Percentiles rank a stretch among this genome's conserved stretches.
Evolutionary conservation across 2,888 invertebrate species (phyloP).

Genomic region (Drosophila mercatorum): DNA sequence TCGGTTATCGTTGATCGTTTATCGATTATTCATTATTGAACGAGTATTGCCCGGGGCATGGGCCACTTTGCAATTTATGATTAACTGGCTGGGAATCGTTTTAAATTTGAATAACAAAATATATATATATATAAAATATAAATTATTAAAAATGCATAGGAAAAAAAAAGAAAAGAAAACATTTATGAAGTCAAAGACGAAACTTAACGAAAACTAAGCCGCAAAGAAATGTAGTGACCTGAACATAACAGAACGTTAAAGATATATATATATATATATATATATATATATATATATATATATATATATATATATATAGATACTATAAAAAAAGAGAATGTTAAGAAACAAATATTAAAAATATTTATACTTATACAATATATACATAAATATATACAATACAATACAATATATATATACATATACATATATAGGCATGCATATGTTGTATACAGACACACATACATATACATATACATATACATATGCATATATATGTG

Average conservation of each 20-base stretch:
- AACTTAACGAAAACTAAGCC: slow-evolving; percentile 45
- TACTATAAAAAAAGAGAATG: slow-evolving; percentile 14
- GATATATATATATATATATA: too few relatives aligned
- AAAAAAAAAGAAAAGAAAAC: neutral
- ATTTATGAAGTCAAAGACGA: slow-evolving; percentile 23
- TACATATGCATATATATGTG: slow-evolving; percentile 8
- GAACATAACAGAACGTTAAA: slow-evolving; percentile 41
- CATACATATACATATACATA: neutral
- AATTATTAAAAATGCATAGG: neutral
- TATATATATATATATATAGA: neutral
- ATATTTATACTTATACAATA: slow-evolving; percentile 16
- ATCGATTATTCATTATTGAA: neutral
- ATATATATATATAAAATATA: neutral
- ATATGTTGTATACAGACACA: slow-evolving; percentile 10
- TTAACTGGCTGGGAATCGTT: slow-evolving; percentile 61
- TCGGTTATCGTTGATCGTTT: slow-evolving; percentile 1
- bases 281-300: too few relatives aligned
- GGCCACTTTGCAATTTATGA: slow-evolving; percentile 37
- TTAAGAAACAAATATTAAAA: slow-evolving; percentile 11
- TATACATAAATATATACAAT: slow-evolving; percentile 7
- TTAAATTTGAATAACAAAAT: slow-evolving; percentile 11
- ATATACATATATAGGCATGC: slow-evolving; percentile 5
- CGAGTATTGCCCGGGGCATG: slow-evolving; percentile 19
- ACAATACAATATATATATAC: slow-evolving; percentile 16
- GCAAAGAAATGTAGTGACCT: slow-evolving; percentile 77